phyloP scores from a whole-genome alignment of 2,888 invertebrate species.

The Stenchaetothrips biformis region DNA sequence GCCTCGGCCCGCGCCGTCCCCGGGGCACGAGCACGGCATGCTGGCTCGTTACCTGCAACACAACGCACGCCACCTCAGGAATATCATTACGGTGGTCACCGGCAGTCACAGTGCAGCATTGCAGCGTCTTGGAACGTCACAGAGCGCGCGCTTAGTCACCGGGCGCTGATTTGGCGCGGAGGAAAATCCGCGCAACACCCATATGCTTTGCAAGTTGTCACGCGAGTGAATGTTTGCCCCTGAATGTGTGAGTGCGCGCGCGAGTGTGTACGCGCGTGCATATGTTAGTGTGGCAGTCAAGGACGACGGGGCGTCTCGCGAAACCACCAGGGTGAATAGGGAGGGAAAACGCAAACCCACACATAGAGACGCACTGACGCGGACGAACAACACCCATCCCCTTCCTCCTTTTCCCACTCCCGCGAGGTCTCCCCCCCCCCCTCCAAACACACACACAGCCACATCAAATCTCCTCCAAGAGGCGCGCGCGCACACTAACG shows the following conservation, averaged over 20 bases:
- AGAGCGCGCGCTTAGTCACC: too few relatives aligned
- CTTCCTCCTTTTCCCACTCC: neutral
- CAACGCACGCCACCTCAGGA: neutral
- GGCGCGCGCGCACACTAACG: neutral
- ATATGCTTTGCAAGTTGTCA: too few relatives aligned
- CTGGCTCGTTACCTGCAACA: neutral
- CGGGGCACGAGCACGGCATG: constrained; percentile 9
- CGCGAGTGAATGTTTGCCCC: too few relatives aligned
- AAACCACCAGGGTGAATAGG: neutral
- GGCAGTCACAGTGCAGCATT: too few relatives aligned
- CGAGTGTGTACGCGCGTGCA: too few relatives aligned
- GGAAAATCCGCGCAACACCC: too few relatives aligned
- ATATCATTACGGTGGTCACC: neutral
- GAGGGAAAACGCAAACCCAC: neutral
- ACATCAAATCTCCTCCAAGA: neutral
- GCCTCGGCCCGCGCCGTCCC: neutral
- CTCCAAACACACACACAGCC: neutral
- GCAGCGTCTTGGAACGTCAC: too few relatives aligned
- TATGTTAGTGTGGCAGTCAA: too few relatives aligned
- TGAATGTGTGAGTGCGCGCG: too few relatives aligned
- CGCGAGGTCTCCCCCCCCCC: neutral
- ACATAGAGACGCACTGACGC: too few relatives aligned
- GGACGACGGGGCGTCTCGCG: neutral
- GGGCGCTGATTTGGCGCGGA: too few relatives aligned
- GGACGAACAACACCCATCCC: too few relatives aligned